Evolutionary conservation across 2,113 vertebrate species (phyloP), one percentile per base, ranked within the genome.

Genomic region (Oostethus manadensis): DNA sequence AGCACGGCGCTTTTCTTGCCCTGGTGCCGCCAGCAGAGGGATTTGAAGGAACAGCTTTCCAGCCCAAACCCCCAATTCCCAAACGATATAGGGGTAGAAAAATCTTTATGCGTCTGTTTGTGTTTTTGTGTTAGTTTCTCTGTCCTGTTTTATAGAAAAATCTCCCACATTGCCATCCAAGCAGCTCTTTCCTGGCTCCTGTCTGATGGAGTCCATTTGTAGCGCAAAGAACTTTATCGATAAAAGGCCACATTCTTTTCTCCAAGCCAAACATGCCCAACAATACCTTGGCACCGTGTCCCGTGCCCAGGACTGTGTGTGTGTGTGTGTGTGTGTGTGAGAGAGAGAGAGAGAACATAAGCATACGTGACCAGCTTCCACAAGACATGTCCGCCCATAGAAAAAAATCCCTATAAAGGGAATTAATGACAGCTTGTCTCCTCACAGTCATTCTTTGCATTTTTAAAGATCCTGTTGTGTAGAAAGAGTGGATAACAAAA

Each of bases 201-300:
- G 54, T 58, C 29, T 60, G 29, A 58, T 67, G 46, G 17, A 8
- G 26, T 62, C 68, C 55, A 68, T 64, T 81, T 67, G 47, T 50
- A 65, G 58, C 33, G 53, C 49, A 62, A 68, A 73, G 82, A 61
- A 76, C 66, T 63, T 76, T 33, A 77, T 80, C 62, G 68, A 67
- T 72, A 67, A 22, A 16, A 61, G 47, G 49, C 59, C 56, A 54
- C 51, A 57, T 69, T 71, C 18, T 18, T 72, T 68, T 83, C 66
- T 77, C 46, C 23, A 73, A 84, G 58, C 59, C 62, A 74, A 84
- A 82, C 79, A 80, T 58, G 46, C 14, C 17, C 62, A 72, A 84
- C 77, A 86, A 86, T 83, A 58, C 40, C 7, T 38, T 69, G 73
- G 76, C 78, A 76, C 60, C 50, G 51, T 75, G 23, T 10, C 10